Percentiles rank a stretch among this genome's conserved stretches.
Evolutionary conservation across 2,888 invertebrate genomes (phyloP).

Genomic region (Drosophila niveifrons): DNA sequence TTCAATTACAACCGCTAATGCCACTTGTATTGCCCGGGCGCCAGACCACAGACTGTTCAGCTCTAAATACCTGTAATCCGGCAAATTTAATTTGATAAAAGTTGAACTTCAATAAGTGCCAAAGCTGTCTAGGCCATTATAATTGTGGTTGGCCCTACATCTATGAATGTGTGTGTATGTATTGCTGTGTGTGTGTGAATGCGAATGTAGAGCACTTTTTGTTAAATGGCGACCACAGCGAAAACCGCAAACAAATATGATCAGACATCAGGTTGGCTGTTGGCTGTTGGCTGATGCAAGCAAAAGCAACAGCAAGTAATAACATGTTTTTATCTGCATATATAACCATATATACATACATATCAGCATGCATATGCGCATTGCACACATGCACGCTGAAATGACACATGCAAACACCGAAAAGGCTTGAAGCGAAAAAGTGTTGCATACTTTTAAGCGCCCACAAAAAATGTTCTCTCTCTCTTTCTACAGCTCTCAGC

Average conservation of each 20-base stretch:
- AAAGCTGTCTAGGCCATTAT: slow-evolving; percentile 69
- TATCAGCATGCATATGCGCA: not conserved
- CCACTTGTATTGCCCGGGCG: slow-evolving; percentile 70
- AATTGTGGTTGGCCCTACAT: slow-evolving; percentile 56
- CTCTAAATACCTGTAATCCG: slow-evolving; percentile 81
- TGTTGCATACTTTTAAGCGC: slow-evolving; percentile 63
- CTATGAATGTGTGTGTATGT: slow-evolving; percentile 4
- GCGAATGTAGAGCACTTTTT: slow-evolving; percentile 40
- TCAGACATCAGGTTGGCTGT: slow-evolving; percentile 70
- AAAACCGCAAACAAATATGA: slow-evolving; percentile 78
- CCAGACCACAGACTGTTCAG: slow-evolving; percentile 69
- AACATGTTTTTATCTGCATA: slow-evolving; percentile 54
- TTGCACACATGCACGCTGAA: slow-evolving; percentile 12
- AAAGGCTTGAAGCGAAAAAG: slow-evolving; percentile 39
- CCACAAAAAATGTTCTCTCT: slow-evolving; percentile 40
- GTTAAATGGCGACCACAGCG: slow-evolving; percentile 63
- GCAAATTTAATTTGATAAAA: slow-evolving; percentile 81
- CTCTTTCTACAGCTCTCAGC: not conserved
- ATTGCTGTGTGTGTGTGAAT: slow-evolving; percentile 18
- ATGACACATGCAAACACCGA: slow-evolving; percentile 38
- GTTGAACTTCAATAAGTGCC: slow-evolving; percentile 75
- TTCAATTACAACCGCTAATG: slow-evolving; percentile 82
- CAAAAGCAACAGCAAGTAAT: slow-evolving; percentile 44
- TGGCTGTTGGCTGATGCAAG: slow-evolving; percentile 37
- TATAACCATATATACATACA: slow-evolving; percentile 9